Conservation (phyloP, 1,140 invertebrate genomes). For the Drosophila mayri region DNA sequence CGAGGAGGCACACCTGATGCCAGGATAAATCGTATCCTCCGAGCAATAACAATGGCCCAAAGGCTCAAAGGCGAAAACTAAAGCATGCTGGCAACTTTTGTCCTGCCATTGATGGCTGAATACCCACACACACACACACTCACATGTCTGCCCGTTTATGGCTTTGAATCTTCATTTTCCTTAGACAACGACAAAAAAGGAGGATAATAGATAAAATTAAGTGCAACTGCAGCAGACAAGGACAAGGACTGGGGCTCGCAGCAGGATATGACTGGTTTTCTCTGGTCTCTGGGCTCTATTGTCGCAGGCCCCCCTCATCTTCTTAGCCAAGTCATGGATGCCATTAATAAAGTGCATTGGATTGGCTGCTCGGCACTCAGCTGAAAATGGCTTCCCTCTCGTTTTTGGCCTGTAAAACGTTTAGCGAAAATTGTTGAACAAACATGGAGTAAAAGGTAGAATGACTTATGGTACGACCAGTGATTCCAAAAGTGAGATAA, state of each 20-base stretch:
- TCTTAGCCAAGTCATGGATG: slow-evolving; percentile 49
- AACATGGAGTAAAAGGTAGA: slow-evolving; percentile 29
- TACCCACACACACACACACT: slow-evolving; percentile 23
- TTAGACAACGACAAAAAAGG: slow-evolving; percentile 77
- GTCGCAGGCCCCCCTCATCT: slow-evolving; percentile 12
- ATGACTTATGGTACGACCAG: slow-evolving; percentile 22
- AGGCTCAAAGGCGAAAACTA: slow-evolving; percentile 22
- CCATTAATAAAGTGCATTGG: slow-evolving; percentile 77
- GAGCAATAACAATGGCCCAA: slow-evolving; percentile 24
- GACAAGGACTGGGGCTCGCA: slow-evolving; percentile 15
- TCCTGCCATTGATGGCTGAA: slow-evolving; percentile 50
- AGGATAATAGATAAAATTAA: slow-evolving; percentile 82
- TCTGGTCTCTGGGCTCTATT: slow-evolving; percentile 18
- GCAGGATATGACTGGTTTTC: slow-evolving; percentile 19
- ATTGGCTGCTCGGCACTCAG: slow-evolving; percentile 57
- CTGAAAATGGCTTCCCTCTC: slow-evolving; percentile 17
- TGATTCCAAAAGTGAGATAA: slow-evolving; percentile 1
- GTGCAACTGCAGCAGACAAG: slow-evolving; percentile 77
- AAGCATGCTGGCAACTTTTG: slow-evolving; percentile 53
- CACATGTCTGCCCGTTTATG: slow-evolving; percentile 51
- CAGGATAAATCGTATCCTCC: slow-evolving; percentile 41
- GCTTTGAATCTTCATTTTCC: slow-evolving; percentile 80
- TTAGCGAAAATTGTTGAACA: slow-evolving; percentile 48
- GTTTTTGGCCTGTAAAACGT: slow-evolving; percentile 38
- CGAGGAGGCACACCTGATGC: slow-evolving; percentile 70